These are phyloP conservation scores for Chrysolina oricalcia DNA, from an alignment of 2,888 invertebrate genomes.

Conservation along the genomic window DNA sequence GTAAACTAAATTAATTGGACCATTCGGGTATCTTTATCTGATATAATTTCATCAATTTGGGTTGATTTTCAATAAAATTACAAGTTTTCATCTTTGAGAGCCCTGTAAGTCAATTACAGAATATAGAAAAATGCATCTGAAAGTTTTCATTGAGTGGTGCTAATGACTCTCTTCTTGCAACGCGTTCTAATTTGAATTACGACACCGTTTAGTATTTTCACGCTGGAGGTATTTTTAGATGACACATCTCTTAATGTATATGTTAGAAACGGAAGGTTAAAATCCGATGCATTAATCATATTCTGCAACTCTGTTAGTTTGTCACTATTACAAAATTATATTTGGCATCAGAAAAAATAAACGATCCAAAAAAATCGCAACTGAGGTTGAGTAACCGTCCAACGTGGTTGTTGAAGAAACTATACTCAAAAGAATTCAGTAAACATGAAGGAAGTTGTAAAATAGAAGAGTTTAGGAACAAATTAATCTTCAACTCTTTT, in stretches of 20 bases:
- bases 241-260: neutral
- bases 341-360: neutral
- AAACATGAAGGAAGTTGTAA: too few species aligned
- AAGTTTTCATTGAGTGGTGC: too few species aligned
- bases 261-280: slow-evolving; percentile 3
- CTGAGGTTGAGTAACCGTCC: neutral
- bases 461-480: too few species aligned
- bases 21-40: too few species aligned
- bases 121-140: too few species aligned
- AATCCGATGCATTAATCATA: slow-evolving; percentile 9
- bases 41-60: too few species aligned
- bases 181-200: neutral
- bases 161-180: neutral
- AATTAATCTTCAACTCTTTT: too few species aligned
- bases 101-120: too few species aligned
- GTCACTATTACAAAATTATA: neutral
- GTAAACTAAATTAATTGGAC: too few species aligned
- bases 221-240: slow-evolving; percentile 1
- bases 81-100: too few species aligned
- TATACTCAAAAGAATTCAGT: too few species aligned
- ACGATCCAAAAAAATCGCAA: neutral
- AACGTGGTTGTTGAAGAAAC: neutral
- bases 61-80: too few species aligned
- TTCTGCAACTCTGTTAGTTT: slow-evolving; percentile 7
- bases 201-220: slow-evolving; percentile 3